Base-by-base conservation (phyloP, 2,797 vertebrate genomes). In the Halcyon smyrnensis region DNA sequence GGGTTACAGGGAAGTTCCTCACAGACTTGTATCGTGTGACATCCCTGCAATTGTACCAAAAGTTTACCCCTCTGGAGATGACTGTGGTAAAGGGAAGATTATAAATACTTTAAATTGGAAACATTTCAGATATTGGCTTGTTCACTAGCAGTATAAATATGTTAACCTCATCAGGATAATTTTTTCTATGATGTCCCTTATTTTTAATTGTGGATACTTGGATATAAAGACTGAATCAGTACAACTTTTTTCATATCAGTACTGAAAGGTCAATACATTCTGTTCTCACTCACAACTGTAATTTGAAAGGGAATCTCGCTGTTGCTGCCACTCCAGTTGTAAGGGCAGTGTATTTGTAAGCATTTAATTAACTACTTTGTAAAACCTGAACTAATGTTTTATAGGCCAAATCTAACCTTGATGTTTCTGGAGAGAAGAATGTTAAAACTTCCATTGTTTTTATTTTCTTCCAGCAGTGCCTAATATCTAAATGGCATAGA, bases 401-500 rank as follows among this genome's bases (percentile, higher is more conserved):
- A 48, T 7, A 70, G 74, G 51, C 53, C 89, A 95, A 93, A 41
- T 46, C 70, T 56, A 87, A 39, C 8, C 6, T 8, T 1, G 3
- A 37, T 37, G 21, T 89, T 94, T 92, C 70, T 84, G 56, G 64
- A 90, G 39, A 73, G 70, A 70, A 93, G 28, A 36, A n/a, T 10
- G 54, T 81, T 87, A 86, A 94, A 92, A 84, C 30, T 73, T 94
- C 12, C 17, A 76, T 86, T 93, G 70, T 43, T 93, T 81, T 91
- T 69, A 43, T 82, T 94, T 95, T 73, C 41, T 82, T 94, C 83
- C 83, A 91, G 77, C 67, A 73, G 51, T 41, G 77, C 77, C 28
- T 94, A 96, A 79, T 79, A 91, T 87, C 83, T 94, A 96, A 92
- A 95, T 91, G 64, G 54, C 46, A 96, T 32, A 45, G 74, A 60